Base-by-base conservation (phyloP, 2,888 invertebrate species). In the Tethea ocularis region DNA sequence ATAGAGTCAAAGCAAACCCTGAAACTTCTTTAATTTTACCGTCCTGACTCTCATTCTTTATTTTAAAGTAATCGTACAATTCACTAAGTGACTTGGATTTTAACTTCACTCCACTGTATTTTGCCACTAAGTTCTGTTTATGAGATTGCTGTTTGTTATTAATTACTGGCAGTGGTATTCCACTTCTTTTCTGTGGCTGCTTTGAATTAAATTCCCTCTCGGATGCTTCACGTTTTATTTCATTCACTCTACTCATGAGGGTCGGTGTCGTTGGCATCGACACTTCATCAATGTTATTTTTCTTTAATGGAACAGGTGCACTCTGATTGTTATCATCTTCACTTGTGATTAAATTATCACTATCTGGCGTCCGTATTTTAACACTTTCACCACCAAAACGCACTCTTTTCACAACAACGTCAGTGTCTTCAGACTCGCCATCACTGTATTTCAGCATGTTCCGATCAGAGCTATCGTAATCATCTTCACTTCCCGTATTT, bases 371-470 rank as follows among this genome's bases (percentile, higher is more conserved):
- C 64, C 97, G 91, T 85, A 97, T 94, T 91, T 97, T 97, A 4
- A 97, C 96, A 66, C 96, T 94, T 87, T 97, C 97, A n/a, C 97
- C 97, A 5, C 97, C 97, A 71, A 97, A 97, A 56, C 96, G 95
- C 10, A 97, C 97, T 75, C 96, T 94, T 79, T 97, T 95, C 23
- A 95, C 93, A 36, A 84, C 86, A 17, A 91, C 93, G 60, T 93
- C 93, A 11, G 88, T 92, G 64, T 95, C 95, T 58, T 95, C 94
- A 0, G 94, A 93, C 58, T 95, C 95, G 36, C 93, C 95, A 46
- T 95, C 94, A 57, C 95, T 91, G 57, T 95, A 94, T 73, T 94
- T 94, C 36, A 96, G 84, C 73, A 95, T 91, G 57, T 94, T 88
- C 56, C 87, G 78, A 69, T 93, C 92, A 11, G 89, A 77, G 80